phyloP scores from a whole-genome alignment of 2,888 invertebrate species.

The Pheosia gnoma region DNA sequence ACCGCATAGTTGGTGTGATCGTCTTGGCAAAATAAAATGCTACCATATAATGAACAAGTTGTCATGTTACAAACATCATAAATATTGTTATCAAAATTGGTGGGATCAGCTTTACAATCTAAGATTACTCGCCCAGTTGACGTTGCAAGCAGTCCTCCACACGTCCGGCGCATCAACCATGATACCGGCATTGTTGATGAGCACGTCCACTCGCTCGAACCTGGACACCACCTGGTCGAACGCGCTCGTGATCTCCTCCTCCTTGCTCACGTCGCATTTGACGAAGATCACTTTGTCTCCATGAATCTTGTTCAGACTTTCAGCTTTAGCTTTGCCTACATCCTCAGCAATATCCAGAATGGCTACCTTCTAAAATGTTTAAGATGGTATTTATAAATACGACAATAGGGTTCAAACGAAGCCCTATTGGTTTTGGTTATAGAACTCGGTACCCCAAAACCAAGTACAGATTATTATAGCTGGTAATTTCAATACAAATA shows the following conservation, averaged over 20 bases:
- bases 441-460: too few species aligned
- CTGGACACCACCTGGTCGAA: conserved; percentile 44
- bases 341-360: conserved; percentile 53
- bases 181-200: conserved; percentile 62
- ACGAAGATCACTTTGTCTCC: conserved; percentile 46
- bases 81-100: too few species aligned
- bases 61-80: not conserved
- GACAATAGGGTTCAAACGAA: too few species aligned
- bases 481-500: too few species aligned
- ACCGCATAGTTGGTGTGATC: too few species aligned
- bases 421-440: too few species aligned
- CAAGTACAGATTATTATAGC: too few species aligned
- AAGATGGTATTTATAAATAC: not conserved
- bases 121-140: conserved; percentile 52
- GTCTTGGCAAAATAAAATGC: too few species aligned
- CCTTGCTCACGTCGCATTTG: conserved; percentile 57
- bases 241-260: conserved; percentile 42
- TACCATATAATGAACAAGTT: too few species aligned
- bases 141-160: conserved; percentile 52
- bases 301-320: conserved; percentile 41
- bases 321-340: conserved; percentile 40
- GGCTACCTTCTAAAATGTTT: conserved; percentile 31
- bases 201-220: conserved; percentile 51
- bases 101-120: too few species aligned
- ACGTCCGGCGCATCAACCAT: conserved; percentile 47